Conservation (phyloP, 2,113 vertebrate species). For the Mastomys coucha region DNA sequence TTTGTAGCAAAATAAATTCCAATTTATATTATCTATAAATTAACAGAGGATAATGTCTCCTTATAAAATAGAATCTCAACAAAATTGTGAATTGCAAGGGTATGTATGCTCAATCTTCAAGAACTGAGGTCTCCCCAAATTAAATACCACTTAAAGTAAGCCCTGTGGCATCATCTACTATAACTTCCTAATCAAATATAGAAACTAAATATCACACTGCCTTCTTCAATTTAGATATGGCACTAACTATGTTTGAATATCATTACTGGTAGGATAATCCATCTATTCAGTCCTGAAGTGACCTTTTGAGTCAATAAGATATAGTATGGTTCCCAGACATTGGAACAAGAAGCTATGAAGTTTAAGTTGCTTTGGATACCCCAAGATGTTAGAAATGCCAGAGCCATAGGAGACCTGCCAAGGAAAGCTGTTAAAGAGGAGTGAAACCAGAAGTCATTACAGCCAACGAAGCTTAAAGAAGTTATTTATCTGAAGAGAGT, state of each 20-base stretch:
- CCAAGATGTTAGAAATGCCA: too few species aligned
- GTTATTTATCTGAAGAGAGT: too few species aligned
- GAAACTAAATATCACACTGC: background rate
- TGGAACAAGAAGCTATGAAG: too few species aligned
- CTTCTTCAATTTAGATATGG: background rate
- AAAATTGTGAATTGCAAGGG: too few species aligned
- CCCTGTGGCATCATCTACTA: background rate
- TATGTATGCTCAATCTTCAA: background rate
- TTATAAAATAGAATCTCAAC: background rate
- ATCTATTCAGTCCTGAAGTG: background rate
- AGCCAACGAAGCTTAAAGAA: too few species aligned
- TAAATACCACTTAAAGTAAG: background rate
- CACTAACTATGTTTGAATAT: background rate
- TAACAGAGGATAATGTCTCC: background rate
- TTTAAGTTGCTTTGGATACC: too few species aligned
- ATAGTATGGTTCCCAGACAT: too few species aligned
- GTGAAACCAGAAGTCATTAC: too few species aligned
- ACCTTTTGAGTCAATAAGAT: too few species aligned
- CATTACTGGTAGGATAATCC: background rate
- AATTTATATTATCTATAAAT: background rate
- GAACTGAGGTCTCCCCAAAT: background rate
- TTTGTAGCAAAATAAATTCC: background rate
- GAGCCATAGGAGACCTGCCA: too few species aligned
- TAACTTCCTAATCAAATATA: background rate
- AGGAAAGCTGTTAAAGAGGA: too few species aligned